Evolutionary conservation across 2,888 invertebrate species (phyloP), one percentile per base, ranked within the genome.

Genomic region (Heliconius ethilla): DNA sequence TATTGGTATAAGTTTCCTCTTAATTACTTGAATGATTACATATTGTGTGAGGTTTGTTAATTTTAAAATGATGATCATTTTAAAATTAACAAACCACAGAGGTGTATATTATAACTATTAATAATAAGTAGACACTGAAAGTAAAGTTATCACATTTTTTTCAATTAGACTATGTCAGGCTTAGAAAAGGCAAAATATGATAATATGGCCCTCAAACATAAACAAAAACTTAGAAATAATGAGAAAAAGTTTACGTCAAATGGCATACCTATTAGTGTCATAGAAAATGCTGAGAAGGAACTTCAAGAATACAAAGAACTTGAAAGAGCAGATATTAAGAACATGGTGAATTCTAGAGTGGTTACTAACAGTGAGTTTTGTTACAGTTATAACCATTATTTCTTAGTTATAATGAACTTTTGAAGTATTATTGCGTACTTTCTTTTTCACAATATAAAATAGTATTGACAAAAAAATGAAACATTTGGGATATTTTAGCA

Each of bases 321-420:
- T 3, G 92, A 94, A 78, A 80, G 84, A 0, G 81, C 85, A 3
- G 90, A 92, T 29, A 92, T 93, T 0, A 87, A 84, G 29, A 88
- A 89, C 79, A 86, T 92, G 76, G 87, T 93, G 2, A 86, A 87
- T 62, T 78, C 87, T 0, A 90, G 88, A 65, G 84, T 84, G 4
- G 84, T 89, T 29, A 86, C 87, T 78, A 84, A 87, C 13, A 86
- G 93, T 92, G 85, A 75, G 83, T 84, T 59, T 76, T 51, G 51
- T 70, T 40, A 27, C 15, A 70, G 6, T 25, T 69, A 25, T 25
- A 18, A 40, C 45, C 13, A 15, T 70, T 29, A 66, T 25, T 27
- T 15, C 7, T 15, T n/a, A 29, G 5, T 5, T 67, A n/a, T 45
- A 15, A 59, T 59, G n/a, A 59, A 55, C 55, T 55, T 55, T 55